Conservation (phyloP, 2,797 vertebrate genomes). For the Anableps anableps region DNA sequence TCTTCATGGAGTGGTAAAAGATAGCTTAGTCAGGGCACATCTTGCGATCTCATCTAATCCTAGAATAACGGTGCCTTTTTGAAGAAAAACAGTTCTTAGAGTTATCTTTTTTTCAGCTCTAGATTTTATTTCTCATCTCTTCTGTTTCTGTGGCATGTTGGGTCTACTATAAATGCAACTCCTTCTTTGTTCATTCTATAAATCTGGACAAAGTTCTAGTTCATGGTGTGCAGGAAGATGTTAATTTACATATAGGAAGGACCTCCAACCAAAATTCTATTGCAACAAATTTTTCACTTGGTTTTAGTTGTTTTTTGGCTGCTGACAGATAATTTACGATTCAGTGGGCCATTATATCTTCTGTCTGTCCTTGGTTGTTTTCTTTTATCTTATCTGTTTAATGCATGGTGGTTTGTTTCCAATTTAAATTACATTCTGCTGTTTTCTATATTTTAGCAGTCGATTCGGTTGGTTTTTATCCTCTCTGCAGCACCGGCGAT, state of each 20-base stretch:
- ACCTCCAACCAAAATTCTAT: constrained; percentile 4
- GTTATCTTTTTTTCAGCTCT: not conserved
- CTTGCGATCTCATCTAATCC: no score
- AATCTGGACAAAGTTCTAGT: not conserved
- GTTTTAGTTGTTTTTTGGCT: not conserved
- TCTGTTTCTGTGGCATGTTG: not conserved
- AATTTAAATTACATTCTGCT: constrained; percentile 1
- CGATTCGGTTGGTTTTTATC: constrained; percentile 26
- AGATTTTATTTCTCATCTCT: not conserved
- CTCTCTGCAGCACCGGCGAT: not conserved
- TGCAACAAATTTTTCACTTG: constrained; percentile 12
- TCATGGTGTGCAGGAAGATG: not conserved
- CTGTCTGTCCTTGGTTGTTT: constrained; percentile 18
- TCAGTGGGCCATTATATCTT: constrained; percentile 1
- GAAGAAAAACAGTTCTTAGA: no score
- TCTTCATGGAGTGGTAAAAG: no score
- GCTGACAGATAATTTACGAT: constrained; percentile 46
- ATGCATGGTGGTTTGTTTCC: not conserved
- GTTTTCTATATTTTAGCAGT: constrained; percentile 5
- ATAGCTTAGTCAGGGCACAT: no score
- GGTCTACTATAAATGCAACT: not conserved
- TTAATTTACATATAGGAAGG: not conserved
- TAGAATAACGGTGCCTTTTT: no score
- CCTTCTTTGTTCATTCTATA: not conserved
- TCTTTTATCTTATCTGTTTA: not conserved